Base-by-base conservation (phyloP, 2,888 invertebrate genomes). In the Yponomeuta cagnagella region DNA sequence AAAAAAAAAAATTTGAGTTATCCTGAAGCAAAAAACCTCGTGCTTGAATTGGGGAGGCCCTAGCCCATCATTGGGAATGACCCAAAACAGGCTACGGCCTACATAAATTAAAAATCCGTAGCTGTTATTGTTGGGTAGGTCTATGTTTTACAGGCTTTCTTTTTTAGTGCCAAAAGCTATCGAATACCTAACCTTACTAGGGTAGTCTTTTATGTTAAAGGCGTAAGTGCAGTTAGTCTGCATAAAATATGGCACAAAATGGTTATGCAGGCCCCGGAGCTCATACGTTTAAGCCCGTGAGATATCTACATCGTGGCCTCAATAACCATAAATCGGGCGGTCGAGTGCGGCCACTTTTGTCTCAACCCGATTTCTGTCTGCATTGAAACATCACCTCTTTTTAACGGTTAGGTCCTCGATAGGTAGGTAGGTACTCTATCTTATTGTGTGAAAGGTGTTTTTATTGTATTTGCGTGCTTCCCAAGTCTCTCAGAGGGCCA, bases 251-350 rank as follows among this genome's bases (percentile, higher is more conserved):
- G 65, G 65, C 10, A 30, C 65, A 65, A 31, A 65, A 33, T 12
- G 65, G 31, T 65, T 65, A 33, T 30, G 72, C 68, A 70, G 72
- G 74, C 73, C 71, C 73, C 70, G 74, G 74, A 74, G 75, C 76
- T 77, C 79, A 79, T 79, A 74, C 76, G 76, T 81, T 80, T 23
- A 23, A 73, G 48, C 52, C 37, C 6, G 75, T 72, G 76, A 74
- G 77, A 74, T 81, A 82, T 83, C 80, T 78, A 77, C 76, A 76
- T 73, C 74, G 75, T 68, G 69, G 63, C 70, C 72, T 73, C 82
- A 76, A 82, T 82, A 81, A 80, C 81, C 80, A 77, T 83, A 82
- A 82, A 82, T 82, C 76, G 68, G 37, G 66, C n/a, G 52, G 69
- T 10, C 52, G 69, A 67, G 52, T 69, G 63, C 37, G 65, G 69